Evolutionary conservation across 2,113 vertebrate genomes (phyloP), one percentile per base, ranked within the genome.

Genomic region (Carassius auratus): DNA sequence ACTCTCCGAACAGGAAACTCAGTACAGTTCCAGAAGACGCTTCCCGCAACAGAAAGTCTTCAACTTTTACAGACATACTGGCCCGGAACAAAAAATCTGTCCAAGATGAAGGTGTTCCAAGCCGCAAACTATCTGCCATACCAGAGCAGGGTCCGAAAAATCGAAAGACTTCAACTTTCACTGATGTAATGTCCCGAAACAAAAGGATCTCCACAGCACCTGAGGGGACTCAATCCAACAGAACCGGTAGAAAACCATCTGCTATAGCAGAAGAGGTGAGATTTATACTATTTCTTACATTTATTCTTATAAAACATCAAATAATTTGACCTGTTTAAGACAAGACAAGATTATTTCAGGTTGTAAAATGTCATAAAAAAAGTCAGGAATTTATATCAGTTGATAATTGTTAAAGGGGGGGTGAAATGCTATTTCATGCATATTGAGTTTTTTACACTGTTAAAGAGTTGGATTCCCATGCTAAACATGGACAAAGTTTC

Each of bases 241-340:
- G 42, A 66, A 4, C 84, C 30, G 21, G 64, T n/a, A 89, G 91
- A 88, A 93, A 93, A 85, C 88, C 92, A 13, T 94, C 93, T 0
- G 86, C 91, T 64, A 94, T 94, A 86, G 52, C 84, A 88, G 93
- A 94, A 86, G 93, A 93, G 93, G 94, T 95, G 83, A 86, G 84
- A 42, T 42, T 42, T 42, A 42, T 8, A 5, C 42, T 42, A 8
- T 48, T 45, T 48, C 45, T 30, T 66, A 66, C 3, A 66, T 23
- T 66, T 14, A 14, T 0, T 13, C 23, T 64, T 26, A 42, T 38
- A 38, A 38, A 38, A 38, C 1, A 42, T 42, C 42, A 42, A 42
- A 8, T 42, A 8, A 42, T 42, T 42, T 42, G 42, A 42, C 1
- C 42, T 8, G 42, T 42, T 42, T 42, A 42, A 42, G 0, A 42